A percentile compares a stretch with the other conserved stretches of the same genome.
phyloP scores from a whole-genome alignment of 2,113 vertebrate species.

The Gopherus evgoodei region DNA sequence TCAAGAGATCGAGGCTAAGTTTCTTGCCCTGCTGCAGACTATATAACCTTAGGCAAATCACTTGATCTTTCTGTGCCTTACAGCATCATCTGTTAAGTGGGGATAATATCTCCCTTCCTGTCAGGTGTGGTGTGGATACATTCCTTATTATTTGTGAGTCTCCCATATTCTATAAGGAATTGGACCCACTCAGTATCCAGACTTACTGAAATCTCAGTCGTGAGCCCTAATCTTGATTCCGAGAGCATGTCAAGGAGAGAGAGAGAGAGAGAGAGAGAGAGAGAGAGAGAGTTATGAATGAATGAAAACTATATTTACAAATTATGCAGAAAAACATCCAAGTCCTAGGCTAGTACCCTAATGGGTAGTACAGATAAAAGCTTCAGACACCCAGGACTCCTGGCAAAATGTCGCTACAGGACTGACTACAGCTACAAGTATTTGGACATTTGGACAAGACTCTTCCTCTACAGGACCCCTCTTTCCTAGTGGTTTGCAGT shows the following conservation, averaged over 20 bases:
- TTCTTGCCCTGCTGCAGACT: not conserved
- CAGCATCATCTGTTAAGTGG: not conserved
- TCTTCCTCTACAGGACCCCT: not conserved
- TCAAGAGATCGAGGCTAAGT: not conserved
- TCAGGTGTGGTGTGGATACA: not conserved
- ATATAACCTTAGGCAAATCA: not conserved
- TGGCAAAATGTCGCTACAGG: not conserved
- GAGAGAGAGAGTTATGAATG: not conserved
- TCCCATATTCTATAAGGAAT: not conserved
- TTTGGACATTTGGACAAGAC: not conserved
- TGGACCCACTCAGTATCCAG: not conserved
- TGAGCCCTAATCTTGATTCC: not conserved
- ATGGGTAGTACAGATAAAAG: not conserved
- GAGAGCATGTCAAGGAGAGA: not conserved
- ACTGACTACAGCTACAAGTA: not conserved
- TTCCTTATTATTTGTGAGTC: not conserved
- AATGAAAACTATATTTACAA: not conserved
- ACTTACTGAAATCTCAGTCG: not conserved
- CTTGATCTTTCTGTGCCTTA: not conserved
- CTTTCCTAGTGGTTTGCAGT: not conserved
- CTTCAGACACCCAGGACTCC: not conserved
- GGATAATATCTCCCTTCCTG: not conserved
- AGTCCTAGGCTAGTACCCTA: not conserved
- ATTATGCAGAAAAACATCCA: not conserved
- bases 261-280: too few species aligned